phyloP scores from a whole-genome alignment of 2,888 invertebrate genomes.

The Melolontha melolontha region DNA sequence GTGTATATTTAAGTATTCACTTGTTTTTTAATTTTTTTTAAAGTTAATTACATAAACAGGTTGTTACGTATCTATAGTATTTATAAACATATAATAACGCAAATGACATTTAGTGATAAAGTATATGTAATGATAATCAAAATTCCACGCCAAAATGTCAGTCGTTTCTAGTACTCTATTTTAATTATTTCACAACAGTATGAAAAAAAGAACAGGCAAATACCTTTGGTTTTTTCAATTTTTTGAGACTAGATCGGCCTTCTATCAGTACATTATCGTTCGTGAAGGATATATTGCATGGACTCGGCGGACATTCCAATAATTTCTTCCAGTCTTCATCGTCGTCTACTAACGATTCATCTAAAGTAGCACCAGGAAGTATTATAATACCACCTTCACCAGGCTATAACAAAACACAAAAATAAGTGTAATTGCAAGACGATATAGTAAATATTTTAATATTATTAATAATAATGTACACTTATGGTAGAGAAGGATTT shows the following conservation, averaged over 20 bases:
- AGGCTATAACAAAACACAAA: constrained; percentile 65
- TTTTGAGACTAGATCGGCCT: constrained; percentile 84
- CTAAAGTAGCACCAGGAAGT: constrained; percentile 70
- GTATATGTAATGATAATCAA: too few relatives aligned
- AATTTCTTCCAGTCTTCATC: constrained; percentile 68
- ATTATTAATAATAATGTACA: too few relatives aligned
- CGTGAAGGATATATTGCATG: constrained; percentile 85
- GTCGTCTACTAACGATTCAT: constrained; percentile 74
- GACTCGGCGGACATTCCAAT: constrained; percentile 78
- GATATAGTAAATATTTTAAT: too few relatives aligned
- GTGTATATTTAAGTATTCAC: too few relatives aligned
- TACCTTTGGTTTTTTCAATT: constrained; percentile 73
- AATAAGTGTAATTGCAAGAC: not conserved
- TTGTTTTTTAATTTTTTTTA: too few relatives aligned
- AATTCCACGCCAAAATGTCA: too few relatives aligned
- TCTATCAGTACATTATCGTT: constrained; percentile 93
- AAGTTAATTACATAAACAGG: too few relatives aligned
- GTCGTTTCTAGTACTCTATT: too few relatives aligned
- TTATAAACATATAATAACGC: too few relatives aligned
- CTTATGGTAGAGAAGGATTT: too few relatives aligned
- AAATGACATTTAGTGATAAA: too few relatives aligned
- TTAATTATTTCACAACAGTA: not conserved
- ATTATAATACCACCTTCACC: constrained; percentile 74
- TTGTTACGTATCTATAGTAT: too few relatives aligned
- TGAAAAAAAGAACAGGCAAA: constrained; percentile 42